phyloP scores from a whole-genome alignment of 1,140 invertebrate species.

The Procambarus clarkii region DNA sequence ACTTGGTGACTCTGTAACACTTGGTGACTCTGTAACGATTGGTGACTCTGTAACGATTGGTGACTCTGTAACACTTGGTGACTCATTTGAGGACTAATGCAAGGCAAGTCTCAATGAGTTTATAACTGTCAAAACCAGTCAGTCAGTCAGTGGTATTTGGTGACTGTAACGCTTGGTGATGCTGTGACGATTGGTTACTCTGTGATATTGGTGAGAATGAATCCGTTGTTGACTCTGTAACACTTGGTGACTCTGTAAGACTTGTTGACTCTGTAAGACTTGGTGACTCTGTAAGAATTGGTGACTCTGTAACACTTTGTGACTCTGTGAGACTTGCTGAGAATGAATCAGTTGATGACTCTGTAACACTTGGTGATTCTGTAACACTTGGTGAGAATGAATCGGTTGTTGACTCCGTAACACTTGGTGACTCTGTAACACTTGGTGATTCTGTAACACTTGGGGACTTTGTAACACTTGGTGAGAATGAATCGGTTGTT shows the following conservation, averaged over 20 bases:
- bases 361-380: not conserved
- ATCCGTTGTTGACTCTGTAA: not conserved
- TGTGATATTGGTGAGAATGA: not conserved
- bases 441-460: not conserved
- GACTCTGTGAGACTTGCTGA: not conserved
- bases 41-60: not conserved
- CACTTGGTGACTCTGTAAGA: not conserved
- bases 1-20: not conserved
- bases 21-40: not conserved
- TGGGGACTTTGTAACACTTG: not conserved
- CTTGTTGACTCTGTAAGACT: not conserved
- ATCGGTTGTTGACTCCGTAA: too few species aligned
- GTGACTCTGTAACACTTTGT: not conserved
- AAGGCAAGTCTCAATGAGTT: too few species aligned
- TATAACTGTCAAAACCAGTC: too few species aligned
- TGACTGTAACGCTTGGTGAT: not conserved
- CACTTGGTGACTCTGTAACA: not conserved
- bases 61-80: not conserved
- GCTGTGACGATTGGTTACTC: not conserved
- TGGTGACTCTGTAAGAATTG: not conserved
- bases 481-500: not conserved
- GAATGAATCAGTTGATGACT: not conserved
- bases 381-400: not conserved
- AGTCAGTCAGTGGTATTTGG: too few species aligned
- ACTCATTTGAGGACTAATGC: too few species aligned